Evolutionary conservation across 2,113 vertebrate genomes (phyloP).

Genomic region (Porphyrio hochstetteri): DNA sequence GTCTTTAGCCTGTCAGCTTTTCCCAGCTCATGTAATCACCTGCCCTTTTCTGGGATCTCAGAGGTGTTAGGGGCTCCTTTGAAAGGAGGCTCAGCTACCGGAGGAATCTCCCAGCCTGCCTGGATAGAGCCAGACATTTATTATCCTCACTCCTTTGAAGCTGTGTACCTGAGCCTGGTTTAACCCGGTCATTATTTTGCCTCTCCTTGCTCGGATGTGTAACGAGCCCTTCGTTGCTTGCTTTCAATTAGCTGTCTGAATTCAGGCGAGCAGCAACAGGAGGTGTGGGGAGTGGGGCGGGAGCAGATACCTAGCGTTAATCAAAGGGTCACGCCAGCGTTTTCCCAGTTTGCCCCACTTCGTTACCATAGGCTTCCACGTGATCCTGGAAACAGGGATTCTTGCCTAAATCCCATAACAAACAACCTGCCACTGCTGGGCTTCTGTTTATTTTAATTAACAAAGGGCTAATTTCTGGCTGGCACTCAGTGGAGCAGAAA

Average conservation of each 20-base stretch:
- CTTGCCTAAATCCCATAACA: background rate
- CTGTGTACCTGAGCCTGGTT: background rate
- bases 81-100: background rate
- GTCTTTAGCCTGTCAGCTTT: background rate
- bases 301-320: background rate
- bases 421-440: background rate
- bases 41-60: background rate
- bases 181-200: slow-evolving; percentile 13
- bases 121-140: background rate
- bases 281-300: background rate
- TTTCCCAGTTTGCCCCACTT: background rate
- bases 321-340: accelerated
- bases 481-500: accelerated
- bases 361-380: background rate
- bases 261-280: background rate
- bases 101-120: background rate
- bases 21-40: background rate
- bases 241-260: background rate
- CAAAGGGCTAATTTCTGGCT: slow-evolving; percentile 2
- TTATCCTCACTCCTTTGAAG: slow-evolving; percentile 44
- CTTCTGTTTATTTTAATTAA: slow-evolving; percentile 37
- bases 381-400: background rate
- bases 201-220: background rate
- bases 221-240: background rate
- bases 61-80: background rate